phyloP scores from a whole-genome alignment of 2,113 vertebrate species.

The Limanda limanda region DNA sequence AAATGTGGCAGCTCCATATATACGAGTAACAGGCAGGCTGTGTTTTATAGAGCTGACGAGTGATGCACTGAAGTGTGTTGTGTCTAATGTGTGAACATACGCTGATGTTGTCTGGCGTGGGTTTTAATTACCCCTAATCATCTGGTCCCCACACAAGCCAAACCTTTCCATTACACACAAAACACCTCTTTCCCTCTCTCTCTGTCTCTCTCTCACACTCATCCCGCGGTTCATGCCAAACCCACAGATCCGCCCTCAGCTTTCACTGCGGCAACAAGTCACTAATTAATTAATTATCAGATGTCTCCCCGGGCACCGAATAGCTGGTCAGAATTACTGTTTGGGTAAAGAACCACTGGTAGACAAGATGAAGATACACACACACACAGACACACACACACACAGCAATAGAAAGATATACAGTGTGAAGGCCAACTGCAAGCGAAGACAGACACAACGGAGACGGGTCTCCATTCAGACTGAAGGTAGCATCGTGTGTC shows the following conservation, averaged over 20 bases:
- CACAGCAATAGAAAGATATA: conserved; percentile 14
- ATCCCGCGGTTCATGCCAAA: conserved; percentile 42
- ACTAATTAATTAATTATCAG: conserved; percentile 76
- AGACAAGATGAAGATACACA: conserved; percentile 48
- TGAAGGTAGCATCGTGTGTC: too few species aligned
- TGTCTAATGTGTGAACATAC: conserved; percentile 59
- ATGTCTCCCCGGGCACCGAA: conserved; percentile 56
- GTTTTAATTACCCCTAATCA: conserved; percentile 68
- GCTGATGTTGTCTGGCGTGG: conserved; percentile 54
- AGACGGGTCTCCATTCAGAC: conserved; percentile 43
- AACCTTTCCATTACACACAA: conserved; percentile 58
- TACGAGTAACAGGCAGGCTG: not conserved
- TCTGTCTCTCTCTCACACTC: conserved; percentile 23
- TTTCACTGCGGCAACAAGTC: conserved; percentile 69
- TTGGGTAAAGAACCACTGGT: conserved; percentile 56
- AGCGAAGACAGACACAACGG: not conserved
- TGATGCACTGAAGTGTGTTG: conserved; percentile 25
- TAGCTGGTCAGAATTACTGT: conserved; percentile 55
- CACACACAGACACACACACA: conserved; percentile 19
- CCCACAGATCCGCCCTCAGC: conserved; percentile 68
- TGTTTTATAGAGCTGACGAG: conserved; percentile 41
- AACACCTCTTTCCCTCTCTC: conserved; percentile 30
- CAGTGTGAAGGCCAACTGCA: too few species aligned
- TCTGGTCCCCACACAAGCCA: conserved; percentile 44
- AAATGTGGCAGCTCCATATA: conserved; percentile 15